These are phyloP conservation scores for Amblyornis subalaris DNA, from an alignment of 2,113 vertebrate species.

Conservation along the genomic window DNA sequence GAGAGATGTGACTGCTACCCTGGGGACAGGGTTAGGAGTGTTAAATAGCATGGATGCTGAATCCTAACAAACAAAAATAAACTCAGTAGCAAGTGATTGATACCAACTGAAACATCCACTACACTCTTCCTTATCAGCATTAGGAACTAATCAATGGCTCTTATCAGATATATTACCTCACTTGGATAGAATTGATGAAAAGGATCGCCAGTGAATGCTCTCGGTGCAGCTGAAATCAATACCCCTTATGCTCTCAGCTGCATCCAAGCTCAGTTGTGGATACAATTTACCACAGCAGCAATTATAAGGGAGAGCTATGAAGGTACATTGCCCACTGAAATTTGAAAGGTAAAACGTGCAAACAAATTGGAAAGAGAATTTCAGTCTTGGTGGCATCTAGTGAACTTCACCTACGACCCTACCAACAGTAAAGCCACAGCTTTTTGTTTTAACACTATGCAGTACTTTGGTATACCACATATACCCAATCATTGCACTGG, in stretches of 20 bases:
- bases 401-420: no score
- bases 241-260: background rate
- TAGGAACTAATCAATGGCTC: background rate
- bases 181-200: background rate
- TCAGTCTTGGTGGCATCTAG: no score
- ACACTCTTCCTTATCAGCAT: background rate
- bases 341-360: background rate
- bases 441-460: no score
- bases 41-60: background rate
- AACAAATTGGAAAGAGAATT: no score
- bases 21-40: background rate
- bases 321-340: background rate
- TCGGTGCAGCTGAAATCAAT: background rate
- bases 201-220: background rate
- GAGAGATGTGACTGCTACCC: background rate
- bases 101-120: background rate
- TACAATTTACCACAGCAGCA: background rate
- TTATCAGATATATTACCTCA: background rate
- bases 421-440: no score
- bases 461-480: no score
- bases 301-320: background rate
- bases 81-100: background rate
- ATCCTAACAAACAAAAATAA: background rate
- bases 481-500: no score
- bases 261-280: background rate